A percentile compares a stretch with the other conserved stretches of the same genome.
Evolutionary conservation across 2,797 vertebrate species (phyloP).

Genomic region (Coranthus polyacanthus): DNA sequence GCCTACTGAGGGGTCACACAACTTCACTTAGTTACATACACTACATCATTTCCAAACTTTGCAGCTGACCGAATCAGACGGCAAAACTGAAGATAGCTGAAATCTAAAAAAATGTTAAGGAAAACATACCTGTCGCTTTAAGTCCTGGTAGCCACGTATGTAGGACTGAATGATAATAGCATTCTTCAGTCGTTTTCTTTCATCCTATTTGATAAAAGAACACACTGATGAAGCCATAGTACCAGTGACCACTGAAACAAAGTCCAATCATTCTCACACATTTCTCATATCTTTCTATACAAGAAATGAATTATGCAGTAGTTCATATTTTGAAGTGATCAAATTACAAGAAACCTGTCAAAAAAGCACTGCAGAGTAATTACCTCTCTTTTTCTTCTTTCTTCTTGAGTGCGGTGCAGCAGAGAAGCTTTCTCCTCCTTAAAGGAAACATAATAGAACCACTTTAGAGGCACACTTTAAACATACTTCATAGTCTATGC

Average conservation of each 20-base stretch:
- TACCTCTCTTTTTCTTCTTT: conserved; percentile 97
- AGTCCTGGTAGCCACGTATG: conserved; percentile 93
- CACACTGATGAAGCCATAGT: not conserved
- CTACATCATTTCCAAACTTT: too few species aligned
- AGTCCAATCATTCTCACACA: not conserved
- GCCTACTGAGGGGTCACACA: too few species aligned
- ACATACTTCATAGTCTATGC: not conserved
- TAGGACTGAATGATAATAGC: conserved; percentile 98
- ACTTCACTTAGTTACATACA: too few species aligned
- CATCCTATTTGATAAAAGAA: conserved; percentile 87
- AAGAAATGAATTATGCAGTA: not conserved
- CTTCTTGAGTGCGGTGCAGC: conserved; percentile 97
- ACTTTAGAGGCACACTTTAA: not conserved
- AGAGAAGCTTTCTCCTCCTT: conserved; percentile 98
- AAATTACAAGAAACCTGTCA: not conserved
- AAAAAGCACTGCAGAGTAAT: not conserved
- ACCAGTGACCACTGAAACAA: not conserved
- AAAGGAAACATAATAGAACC: conserved; percentile 30
- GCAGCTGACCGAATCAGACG: too few species aligned
- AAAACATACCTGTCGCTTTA: conserved; percentile 91
- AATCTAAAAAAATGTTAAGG: too few species aligned
- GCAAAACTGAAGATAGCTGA: too few species aligned
- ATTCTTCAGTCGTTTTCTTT: conserved; percentile 95
- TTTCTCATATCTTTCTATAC: too few species aligned
- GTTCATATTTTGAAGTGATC: not conserved